Evolutionary conservation across 2,888 invertebrate genomes (phyloP), one percentile per base, ranked within the genome.

Genomic region (Drosophila yooni): DNA sequence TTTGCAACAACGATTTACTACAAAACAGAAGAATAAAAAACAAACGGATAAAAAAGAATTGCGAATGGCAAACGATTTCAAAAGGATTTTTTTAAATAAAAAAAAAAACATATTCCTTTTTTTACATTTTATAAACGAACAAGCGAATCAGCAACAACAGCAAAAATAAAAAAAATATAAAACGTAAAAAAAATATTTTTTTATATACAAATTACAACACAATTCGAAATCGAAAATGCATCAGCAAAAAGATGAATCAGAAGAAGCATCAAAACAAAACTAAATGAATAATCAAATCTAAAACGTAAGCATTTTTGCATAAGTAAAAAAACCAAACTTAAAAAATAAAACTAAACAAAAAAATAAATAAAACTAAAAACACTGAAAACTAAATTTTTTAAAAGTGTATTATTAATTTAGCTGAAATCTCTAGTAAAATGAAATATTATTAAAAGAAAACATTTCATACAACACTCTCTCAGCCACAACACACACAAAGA

Each of bases 1-100:
- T 92, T 93, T 93, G 92, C 92, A 93, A 92, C 92, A 92, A 93
- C 91, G 92, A 92, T 91, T 91, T 91, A 92, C 91, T 89, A 92
- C 80, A 83, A 82, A 69, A 63, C 63, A 71, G 51, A 60, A 46
- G 13, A 56, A 65, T 65, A 64, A 69, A 68, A 74, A 58, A 69
- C 58, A 59, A 59, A 75, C 64, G 74, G 63, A 68, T 54, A 57
- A 70, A 70, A 77, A 61, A 74, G 58, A 46, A 73, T 61, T 33
- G 51, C 70, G 53, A 71, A 73, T 27, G 54, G 46, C 56, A 74
- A 70, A 71, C 67, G 31, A 79, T 71, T 78, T 79, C 71, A 75
- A 66, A 53, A 27, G 71, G 73, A 66, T 78, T 79, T 82, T 77
- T 75, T 71, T 77, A 69, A 59, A 67, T 54, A 64, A 61, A 70